Percentiles rank a stretch among this genome's conserved stretches.
Conservation (phyloP, 2,113 vertebrate genomes). For the Podiceps cristatus region DNA sequence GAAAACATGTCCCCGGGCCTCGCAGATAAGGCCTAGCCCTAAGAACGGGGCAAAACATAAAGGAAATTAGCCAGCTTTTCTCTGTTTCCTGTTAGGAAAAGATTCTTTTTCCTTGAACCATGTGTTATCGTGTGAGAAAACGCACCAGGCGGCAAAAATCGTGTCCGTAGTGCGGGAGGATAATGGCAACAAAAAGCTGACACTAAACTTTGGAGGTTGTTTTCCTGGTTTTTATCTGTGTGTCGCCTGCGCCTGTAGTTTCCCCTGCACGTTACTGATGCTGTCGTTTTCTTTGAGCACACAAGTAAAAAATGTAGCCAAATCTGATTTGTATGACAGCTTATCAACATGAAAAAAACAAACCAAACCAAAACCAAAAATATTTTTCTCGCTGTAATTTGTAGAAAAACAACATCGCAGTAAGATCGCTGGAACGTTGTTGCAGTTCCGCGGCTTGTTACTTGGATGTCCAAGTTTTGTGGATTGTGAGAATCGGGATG, state of each 20-base stretch:
- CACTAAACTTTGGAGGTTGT: neutral
- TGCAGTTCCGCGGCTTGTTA: rapidly evolving
- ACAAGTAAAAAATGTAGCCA: neutral
- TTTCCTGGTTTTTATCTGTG: conserved; percentile 48
- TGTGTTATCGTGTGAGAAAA: neutral
- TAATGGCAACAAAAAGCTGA: conserved; percentile 16
- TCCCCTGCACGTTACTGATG: neutral
- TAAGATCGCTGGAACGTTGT: neutral
- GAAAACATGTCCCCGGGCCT: neutral
- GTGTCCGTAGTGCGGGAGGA: rapidly evolving
- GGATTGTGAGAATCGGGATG: neutral
- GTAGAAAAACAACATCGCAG: neutral
- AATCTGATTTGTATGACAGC: neutral
- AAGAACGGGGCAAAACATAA: neutral
- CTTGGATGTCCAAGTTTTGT: neutral
- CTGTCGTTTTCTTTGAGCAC: neutral
- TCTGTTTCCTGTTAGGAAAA: conserved; percentile 31
- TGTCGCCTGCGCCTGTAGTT: neutral
- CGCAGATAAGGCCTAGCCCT: neutral
- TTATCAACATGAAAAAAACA: neutral
- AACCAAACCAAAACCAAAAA: too few relatives aligned
- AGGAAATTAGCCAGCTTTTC: conserved; percentile 39
- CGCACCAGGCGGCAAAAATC: neutral
- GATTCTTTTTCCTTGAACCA: conserved; percentile 5
- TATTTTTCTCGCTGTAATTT: neutral